phyloP scores from a whole-genome alignment of 2,797 vertebrate genomes.

The Falco peregrinus region DNA sequence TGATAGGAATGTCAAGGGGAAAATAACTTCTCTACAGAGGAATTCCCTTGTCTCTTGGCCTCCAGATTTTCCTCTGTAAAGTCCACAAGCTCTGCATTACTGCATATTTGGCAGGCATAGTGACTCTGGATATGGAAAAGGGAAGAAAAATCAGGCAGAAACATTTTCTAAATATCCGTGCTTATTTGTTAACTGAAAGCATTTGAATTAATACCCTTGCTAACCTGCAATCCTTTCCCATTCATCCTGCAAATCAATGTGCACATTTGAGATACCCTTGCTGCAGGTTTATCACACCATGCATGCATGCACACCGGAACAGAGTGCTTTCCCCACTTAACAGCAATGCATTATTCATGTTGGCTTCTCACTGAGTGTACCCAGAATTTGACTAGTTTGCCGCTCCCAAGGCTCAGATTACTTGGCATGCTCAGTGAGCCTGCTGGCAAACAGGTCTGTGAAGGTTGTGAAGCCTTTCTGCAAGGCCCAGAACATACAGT shows the following conservation, averaged over 20 bases:
- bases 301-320: neutral
- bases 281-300: constrained; percentile 24
- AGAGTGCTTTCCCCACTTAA: neutral
- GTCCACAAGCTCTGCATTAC: neutral
- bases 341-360: constrained; percentile 44
- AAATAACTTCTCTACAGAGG: neutral
- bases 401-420: neutral
- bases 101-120: neutral
- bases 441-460: neutral
- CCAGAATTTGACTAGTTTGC: neutral
- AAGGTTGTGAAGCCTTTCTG: neutral
- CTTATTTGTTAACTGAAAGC: neutral
- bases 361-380: neutral
- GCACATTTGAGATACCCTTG: neutral
- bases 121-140: neutral
- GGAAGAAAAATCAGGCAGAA: neutral
- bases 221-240: neutral
- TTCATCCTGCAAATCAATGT: constrained; percentile 11
- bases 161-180: neutral
- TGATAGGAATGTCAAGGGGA: neutral
- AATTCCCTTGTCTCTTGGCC: neutral
- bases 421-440: neutral
- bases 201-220: neutral
- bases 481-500: neutral
- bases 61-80: neutral